A percentile compares a stretch with the other conserved stretches of the same genome.
Evolutionary conservation across 2,888 invertebrate genomes (phyloP).

Genomic region (Stratiomys singularior): DNA sequence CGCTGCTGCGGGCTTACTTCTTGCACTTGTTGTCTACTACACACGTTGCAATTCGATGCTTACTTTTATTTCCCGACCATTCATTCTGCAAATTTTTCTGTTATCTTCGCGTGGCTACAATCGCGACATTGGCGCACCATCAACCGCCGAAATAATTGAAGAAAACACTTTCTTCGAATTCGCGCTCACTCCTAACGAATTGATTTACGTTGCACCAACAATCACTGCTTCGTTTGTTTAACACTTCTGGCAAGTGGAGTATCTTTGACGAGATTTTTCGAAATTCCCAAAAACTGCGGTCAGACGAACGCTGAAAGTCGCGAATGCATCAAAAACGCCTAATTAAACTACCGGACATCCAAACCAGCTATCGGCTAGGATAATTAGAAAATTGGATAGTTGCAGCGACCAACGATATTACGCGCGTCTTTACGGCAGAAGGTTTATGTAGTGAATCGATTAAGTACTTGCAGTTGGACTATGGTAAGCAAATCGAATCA

Average conservation of each 20-base stretch:
- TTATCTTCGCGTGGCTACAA: background rate
- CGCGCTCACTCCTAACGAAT: constrained; percentile 13
- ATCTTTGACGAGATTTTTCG: background rate
- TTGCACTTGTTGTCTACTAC: constrained; percentile 21
- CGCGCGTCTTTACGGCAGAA: constrained; percentile 2
- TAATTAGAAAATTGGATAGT: background rate
- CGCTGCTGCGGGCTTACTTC: background rate
- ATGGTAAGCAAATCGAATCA: background rate
- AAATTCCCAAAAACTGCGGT: background rate
- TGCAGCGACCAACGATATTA: background rate
- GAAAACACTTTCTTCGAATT: constrained; percentile 36
- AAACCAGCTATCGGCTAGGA: background rate
- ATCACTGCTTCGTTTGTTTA: background rate
- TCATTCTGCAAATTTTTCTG: background rate
- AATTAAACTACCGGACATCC: background rate
- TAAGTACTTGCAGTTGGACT: background rate
- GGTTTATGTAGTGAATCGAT: constrained; percentile 6
- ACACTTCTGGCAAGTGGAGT: background rate
- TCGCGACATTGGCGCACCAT: background rate
- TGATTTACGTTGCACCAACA: constrained; percentile 2
- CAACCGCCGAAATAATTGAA: background rate
- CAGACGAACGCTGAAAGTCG: background rate
- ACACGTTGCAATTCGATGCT: background rate
- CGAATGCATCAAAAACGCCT: background rate
- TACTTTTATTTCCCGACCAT: constrained; percentile 16